Conservation (phyloP, 2,113 vertebrate species). For the Stictonetta naevosa region DNA sequence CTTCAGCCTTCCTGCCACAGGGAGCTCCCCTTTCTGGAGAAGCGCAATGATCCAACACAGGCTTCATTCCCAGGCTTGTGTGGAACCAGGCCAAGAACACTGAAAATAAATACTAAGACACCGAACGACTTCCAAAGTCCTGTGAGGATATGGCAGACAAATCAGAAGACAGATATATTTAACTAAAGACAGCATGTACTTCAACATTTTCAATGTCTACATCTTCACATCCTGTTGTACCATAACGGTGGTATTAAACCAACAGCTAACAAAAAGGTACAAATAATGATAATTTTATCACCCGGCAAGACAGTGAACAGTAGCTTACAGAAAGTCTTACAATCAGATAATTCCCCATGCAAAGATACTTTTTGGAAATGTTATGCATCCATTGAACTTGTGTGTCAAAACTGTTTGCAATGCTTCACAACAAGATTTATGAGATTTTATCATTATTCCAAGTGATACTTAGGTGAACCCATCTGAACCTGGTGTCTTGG, state of each 20-base stretch:
- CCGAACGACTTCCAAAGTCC: neutral
- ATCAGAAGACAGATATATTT: neutral
- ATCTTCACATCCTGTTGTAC: neutral
- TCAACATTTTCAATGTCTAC: neutral
- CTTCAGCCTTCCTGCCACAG: neutral
- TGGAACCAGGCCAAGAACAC: neutral
- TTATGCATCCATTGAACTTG: neutral
- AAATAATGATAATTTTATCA: neutral
- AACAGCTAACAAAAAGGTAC: neutral
- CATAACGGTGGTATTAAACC: rapidly evolving
- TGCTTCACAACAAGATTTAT: neutral
- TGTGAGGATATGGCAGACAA: neutral
- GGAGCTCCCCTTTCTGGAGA: neutral
- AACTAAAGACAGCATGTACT: neutral
- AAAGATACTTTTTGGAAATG: neutral
- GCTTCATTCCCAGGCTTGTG: rapidly evolving
- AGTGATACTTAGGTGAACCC: neutral
- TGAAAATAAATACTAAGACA: neutral
- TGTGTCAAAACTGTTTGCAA: neutral
- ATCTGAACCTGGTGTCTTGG: neutral
- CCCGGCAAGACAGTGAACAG: neutral
- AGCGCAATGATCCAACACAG: neutral
- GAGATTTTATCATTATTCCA: neutral
- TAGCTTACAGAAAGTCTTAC: neutral
- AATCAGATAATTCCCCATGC: neutral